Evolutionary conservation across 2,113 vertebrate genomes (phyloP).

Genomic region (Pseudorhombus dupliciocellatus): DNA sequence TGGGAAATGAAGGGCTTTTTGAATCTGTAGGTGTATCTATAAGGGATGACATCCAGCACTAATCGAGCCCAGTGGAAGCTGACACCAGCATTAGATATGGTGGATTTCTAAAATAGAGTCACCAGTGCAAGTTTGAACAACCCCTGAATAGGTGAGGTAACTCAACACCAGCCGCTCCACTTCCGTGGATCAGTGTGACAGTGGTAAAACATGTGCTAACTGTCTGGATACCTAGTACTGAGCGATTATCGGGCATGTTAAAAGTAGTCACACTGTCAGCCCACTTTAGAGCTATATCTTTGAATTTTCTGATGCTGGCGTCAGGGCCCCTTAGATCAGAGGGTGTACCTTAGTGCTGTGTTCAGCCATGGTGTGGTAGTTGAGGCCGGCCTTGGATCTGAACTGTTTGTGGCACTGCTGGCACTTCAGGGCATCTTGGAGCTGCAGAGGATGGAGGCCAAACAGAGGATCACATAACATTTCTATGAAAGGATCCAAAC

Average conservation of each 20-base stretch:
- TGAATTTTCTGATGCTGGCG: slow-evolving; percentile 1
- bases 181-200: slow-evolving; percentile 50
- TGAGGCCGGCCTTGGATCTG: slow-evolving; percentile 97
- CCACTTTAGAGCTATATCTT: not conserved
- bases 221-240: not conserved
- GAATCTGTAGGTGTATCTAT: not conserved
- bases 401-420: slow-evolving; percentile 97
- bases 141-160: slow-evolving; percentile 24
- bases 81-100: slow-evolving; percentile 14
- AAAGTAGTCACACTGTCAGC: not conserved
- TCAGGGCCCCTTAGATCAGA: not conserved
- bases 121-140: slow-evolving; percentile 11
- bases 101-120: slow-evolving; percentile 26
- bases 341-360: slow-evolving; percentile 89
- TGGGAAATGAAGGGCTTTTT: not conserved
- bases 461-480: slow-evolving; percentile 35
- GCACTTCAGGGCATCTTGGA: slow-evolving; percentile 96
- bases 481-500: slow-evolving; percentile 31
- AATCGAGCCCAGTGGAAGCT: slow-evolving; percentile 11
- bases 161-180: slow-evolving; percentile 18
- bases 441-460: slow-evolving; percentile 76
- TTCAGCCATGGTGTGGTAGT: slow-evolving; percentile 97
- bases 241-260: not conserved
- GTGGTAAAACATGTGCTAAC: slow-evolving; percentile 18
- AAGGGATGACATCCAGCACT: not conserved